Conservation (phyloP, 2,888 invertebrate species). For the Cephus pulcher region DNA sequence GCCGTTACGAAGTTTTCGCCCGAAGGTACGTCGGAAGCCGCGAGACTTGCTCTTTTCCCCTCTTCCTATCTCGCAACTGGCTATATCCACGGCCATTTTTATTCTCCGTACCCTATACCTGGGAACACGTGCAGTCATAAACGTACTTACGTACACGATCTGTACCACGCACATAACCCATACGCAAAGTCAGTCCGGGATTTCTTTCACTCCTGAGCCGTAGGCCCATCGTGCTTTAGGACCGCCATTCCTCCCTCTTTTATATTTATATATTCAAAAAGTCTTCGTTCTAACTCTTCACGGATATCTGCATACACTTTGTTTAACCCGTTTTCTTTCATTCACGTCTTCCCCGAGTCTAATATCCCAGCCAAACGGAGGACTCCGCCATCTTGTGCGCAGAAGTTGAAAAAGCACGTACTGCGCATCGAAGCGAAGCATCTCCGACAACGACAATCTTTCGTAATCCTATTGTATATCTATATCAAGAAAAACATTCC, state of each 20-base stretch:
- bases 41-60: not conserved
- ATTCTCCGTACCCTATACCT: too few relatives aligned
- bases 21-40: conserved; percentile 40
- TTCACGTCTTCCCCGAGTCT: not conserved
- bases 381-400: too few relatives aligned
- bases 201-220: not conserved
- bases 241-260: conserved; percentile 4
- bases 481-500: too few relatives aligned
- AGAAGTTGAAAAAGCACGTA: not conserved
- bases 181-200: not conserved
- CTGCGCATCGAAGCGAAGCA: not conserved
- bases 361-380: too few relatives aligned
- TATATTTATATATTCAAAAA: conserved; percentile 47
- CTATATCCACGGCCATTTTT: too few relatives aligned
- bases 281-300: conserved; percentile 47
- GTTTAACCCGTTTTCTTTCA: conserved; percentile 22
- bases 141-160: not conserved
- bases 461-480: too few relatives aligned
- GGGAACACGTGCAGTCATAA: too few relatives aligned
- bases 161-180: not conserved
- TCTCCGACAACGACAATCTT: too few relatives aligned
- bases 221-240: not conserved
- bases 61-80: too few relatives aligned
- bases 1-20: conserved; percentile 36
- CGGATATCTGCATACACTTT: conserved; percentile 54